phyloP scores from a whole-genome alignment of 1,140 invertebrate genomes.

The Caerostris darwini region DNA sequence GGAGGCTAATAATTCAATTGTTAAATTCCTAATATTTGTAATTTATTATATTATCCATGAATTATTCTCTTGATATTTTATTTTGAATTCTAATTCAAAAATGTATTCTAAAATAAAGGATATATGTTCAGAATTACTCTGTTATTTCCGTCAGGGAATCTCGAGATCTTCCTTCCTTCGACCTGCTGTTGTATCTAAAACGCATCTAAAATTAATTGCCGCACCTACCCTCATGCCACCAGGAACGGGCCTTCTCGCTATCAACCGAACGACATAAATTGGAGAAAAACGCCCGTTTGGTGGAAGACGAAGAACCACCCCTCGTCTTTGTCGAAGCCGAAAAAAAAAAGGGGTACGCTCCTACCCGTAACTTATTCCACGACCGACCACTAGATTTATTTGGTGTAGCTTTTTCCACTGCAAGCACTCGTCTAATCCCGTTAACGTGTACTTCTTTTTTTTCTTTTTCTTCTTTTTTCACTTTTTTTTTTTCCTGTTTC shows the following conservation, averaged over 20 bases:
- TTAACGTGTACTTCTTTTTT: not conserved
- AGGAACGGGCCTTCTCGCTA: not conserved
- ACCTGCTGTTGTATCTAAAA: not conserved
- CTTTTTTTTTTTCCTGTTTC: not conserved
- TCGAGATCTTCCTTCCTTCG: not conserved
- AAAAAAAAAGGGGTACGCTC: conserved; percentile 49
- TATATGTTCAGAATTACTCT: too few species aligned
- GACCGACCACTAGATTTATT: conserved; percentile 49
- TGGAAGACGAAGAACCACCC: conserved; percentile 26
- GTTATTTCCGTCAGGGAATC: too few species aligned
- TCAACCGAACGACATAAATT: conserved; percentile 53
- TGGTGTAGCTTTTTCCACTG: conserved; percentile 73
- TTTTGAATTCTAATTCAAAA: too few species aligned
- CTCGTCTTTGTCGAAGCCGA: conserved; percentile 54
- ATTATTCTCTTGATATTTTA: too few species aligned
- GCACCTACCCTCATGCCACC: not conserved
- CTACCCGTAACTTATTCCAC: conserved; percentile 60
- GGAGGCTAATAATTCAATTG: too few species aligned
- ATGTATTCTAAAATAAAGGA: too few species aligned
- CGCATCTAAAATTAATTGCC: not conserved
- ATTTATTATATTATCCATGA: too few species aligned
- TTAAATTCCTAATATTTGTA: too few species aligned
- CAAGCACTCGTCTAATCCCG: conserved; percentile 59
- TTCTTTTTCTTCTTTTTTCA: not conserved
- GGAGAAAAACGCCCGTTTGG: conserved; percentile 61